Conservation (phyloP, 2,797 vertebrate species). For the Phrynocephalus vlangalii region DNA sequence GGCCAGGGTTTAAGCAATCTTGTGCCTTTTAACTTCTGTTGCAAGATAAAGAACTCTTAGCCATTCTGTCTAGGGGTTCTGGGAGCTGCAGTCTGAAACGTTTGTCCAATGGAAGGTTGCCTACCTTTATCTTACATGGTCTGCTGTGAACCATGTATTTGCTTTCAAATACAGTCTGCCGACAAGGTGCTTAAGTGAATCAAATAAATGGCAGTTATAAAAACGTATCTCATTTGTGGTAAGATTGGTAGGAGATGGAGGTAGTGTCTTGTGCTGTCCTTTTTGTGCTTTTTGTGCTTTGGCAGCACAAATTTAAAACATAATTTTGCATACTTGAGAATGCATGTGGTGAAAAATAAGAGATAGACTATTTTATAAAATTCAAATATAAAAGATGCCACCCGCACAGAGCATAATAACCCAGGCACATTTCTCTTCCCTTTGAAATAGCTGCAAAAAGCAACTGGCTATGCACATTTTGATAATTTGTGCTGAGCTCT, state of each 20-base stretch:
- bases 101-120: background rate
- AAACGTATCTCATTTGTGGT: background rate
- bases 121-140: background rate
- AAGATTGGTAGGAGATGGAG: background rate
- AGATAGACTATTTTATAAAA: constrained; percentile 22
- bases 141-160: background rate
- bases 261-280: background rate
- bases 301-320: constrained; percentile 6
- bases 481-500: constrained; percentile 58
- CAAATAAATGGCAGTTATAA: background rate
- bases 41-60: background rate
- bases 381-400: constrained; percentile 13
- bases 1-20: background rate
- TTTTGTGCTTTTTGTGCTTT: constrained; percentile 18
- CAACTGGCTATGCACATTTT: constrained; percentile 29
- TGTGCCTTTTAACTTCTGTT: background rate
- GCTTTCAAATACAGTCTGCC: background rate
- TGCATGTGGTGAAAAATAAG: constrained; percentile 16
- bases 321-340: constrained; percentile 8
- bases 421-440: constrained; percentile 32
- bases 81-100: background rate
- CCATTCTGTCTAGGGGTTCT: background rate
- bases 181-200: background rate
- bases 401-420: constrained; percentile 26
- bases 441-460: constrained; percentile 37